A percentile compares a stretch with the other conserved stretches of the same genome.
phyloP scores from a whole-genome alignment of 1,140 invertebrate species.

The Galleria mellonella region DNA sequence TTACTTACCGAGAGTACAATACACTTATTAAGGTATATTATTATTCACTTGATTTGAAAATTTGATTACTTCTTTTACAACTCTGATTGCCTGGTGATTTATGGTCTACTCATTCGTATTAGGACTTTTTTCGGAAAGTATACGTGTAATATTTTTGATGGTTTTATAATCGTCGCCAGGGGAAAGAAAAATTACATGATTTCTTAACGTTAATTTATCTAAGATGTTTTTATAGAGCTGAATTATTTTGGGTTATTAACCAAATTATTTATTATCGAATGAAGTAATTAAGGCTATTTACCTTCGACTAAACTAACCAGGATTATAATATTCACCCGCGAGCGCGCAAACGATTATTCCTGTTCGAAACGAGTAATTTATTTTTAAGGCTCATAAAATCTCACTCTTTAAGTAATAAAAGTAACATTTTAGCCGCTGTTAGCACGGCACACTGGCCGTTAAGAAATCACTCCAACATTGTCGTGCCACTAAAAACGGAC shows the following conservation, averaged over 20 bases:
- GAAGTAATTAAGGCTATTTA: constrained; percentile 45
- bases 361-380: constrained; percentile 60
- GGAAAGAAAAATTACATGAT: neutral
- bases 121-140: constrained; percentile 2
- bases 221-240: neutral
- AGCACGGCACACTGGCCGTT: constrained; percentile 42
- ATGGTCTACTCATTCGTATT: constrained; percentile 11
- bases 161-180: constrained; percentile 24
- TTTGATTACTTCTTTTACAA: constrained; percentile 22
- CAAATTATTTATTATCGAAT: neutral
- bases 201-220: neutral
- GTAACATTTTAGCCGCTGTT: constrained; percentile 67
- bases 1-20: neutral
- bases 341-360: constrained; percentile 50
- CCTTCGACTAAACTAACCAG: constrained; percentile 41
- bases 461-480: constrained; percentile 61
- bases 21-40: neutral
- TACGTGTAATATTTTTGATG: constrained; percentile 10
- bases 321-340: constrained; percentile 59
- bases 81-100: constrained; percentile 24
- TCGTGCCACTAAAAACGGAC: constrained; percentile 52
- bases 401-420: constrained; percentile 69
- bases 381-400: constrained; percentile 71
- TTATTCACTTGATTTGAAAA: constrained; percentile 8
- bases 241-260: constrained; percentile 1